These are phyloP conservation scores for Eretmochelys imbricata DNA, from an alignment of 2,113 vertebrate genomes.

Conservation along the genomic window DNA sequence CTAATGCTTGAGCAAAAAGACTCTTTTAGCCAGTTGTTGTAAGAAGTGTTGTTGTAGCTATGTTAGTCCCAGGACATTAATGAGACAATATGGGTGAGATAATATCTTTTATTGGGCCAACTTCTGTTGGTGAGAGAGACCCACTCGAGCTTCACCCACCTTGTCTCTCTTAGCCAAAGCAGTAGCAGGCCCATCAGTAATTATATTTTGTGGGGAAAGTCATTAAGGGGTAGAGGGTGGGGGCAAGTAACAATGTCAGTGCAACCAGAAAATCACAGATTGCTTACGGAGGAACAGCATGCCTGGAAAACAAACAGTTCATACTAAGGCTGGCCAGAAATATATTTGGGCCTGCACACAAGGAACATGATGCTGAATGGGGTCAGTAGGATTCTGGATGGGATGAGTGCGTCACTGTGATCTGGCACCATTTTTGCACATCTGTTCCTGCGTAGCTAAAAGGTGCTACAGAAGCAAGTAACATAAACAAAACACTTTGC, in stretches of 20 bases:
- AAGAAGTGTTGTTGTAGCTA: background rate
- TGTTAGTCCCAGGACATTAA: background rate
- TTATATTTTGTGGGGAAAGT: background rate
- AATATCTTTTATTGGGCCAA: background rate
- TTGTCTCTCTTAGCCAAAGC: background rate
- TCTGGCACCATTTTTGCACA: constrained; percentile 7
- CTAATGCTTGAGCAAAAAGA: background rate
- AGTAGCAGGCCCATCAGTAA: background rate
- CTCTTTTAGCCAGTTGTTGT: background rate
- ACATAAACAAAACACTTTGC: constrained; percentile 19
- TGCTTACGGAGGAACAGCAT: background rate
- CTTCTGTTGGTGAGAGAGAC: background rate
- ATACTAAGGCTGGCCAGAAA: constrained; percentile 32
- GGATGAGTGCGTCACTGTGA: background rate
- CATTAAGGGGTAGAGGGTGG: background rate
- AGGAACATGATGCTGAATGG: background rate
- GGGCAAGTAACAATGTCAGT: background rate
- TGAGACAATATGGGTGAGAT: background rate
- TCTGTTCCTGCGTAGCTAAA: background rate
- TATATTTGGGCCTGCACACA: constrained; percentile 20
- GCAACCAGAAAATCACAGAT: constrained; percentile 23
- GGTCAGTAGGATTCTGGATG: constrained; percentile 20
- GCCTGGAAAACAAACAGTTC: background rate
- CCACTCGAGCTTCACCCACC: background rate
- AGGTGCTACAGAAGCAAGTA: background rate